A percentile compares a stretch with the other conserved stretches of the same genome.
Evolutionary conservation across 2,797 vertebrate species (phyloP).

Genomic region (Apogon hyalosoma): DNA sequence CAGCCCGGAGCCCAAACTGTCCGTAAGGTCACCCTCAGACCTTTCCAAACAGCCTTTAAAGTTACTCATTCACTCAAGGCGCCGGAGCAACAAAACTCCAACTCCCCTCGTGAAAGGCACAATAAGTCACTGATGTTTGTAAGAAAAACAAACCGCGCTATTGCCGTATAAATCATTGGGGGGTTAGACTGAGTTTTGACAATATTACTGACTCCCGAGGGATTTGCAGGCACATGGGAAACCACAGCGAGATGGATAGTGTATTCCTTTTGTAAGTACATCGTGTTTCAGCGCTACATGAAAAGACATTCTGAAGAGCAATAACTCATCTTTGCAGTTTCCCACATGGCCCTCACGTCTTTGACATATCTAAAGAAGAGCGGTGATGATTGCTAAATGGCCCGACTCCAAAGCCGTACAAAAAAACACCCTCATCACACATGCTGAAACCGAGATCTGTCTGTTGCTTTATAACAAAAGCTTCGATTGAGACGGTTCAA

Average conservation of each 20-base stretch:
- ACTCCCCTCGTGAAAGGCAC: constrained; percentile 39
- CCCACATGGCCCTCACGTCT: constrained; percentile 79
- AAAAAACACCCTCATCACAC: constrained; percentile 64
- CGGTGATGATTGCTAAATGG: constrained; percentile 81
- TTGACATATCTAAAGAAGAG: constrained; percentile 74
- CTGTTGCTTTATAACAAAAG: constrained; percentile 64
- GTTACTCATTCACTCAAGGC: constrained; percentile 63
- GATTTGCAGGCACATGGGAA: constrained; percentile 56
- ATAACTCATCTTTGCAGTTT: constrained; percentile 74
- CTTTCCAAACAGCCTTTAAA: constrained; percentile 51
- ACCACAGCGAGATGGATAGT: constrained; percentile 58
- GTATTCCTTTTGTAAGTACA: constrained; percentile 66
- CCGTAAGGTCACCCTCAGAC: constrained; percentile 63
- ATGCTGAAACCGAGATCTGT: constrained; percentile 60
- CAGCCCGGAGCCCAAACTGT: constrained; percentile 32
- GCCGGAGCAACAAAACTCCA: constrained; percentile 47
- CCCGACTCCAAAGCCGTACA: constrained; percentile 66
- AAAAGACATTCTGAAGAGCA: constrained; percentile 67
- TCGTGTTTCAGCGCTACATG: constrained; percentile 67
- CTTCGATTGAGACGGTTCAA: constrained; percentile 40
- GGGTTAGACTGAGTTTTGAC: constrained; percentile 56
- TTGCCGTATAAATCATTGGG: constrained; percentile 60
- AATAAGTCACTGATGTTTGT: constrained; percentile 65
- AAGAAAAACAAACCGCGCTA: constrained; percentile 67
- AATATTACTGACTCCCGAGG: constrained; percentile 57